Conservation (phyloP, 2,113 vertebrate genomes). For the Telmatochromis brachygnathus region DNA sequence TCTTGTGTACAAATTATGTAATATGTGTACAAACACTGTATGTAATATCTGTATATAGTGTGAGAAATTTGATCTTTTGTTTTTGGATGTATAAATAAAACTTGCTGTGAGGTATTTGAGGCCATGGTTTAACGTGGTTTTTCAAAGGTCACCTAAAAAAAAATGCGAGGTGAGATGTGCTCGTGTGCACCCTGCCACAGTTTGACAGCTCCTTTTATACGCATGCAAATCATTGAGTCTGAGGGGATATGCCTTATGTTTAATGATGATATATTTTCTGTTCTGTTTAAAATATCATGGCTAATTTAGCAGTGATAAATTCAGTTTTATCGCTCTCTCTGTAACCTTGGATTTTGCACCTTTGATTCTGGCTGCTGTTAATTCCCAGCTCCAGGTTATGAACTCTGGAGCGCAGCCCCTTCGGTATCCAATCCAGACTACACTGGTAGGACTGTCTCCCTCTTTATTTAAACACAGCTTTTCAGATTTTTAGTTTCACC, state of each 20-base stretch:
- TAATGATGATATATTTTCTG: background rate
- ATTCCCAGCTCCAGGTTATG: background rate
- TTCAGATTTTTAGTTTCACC: background rate
- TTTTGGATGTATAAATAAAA: constrained; percentile 99
- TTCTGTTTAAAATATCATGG: background rate
- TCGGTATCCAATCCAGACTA: background rate
- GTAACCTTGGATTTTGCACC: background rate
- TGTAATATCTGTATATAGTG: constrained; percentile 99
- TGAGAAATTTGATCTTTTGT: constrained; percentile 94
- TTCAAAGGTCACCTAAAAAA: background rate
- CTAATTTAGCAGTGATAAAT: background rate
- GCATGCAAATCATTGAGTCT: background rate
- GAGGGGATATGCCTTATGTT: background rate
- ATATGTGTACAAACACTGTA: constrained; percentile 99
- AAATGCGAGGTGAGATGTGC: background rate
- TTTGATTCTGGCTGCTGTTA: background rate
- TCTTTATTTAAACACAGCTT: background rate
- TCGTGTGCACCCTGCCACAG: background rate
- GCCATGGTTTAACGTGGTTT: background rate
- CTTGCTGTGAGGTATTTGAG: constrained; percentile 94
- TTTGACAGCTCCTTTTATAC: background rate
- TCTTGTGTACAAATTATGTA: constrained; percentile 99
- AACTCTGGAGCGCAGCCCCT: background rate
- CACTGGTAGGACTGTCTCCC: background rate
- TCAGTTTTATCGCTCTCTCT: background rate